Base-by-base conservation (phyloP, 2,797 vertebrate species). In the Siniperca obscura region DNA sequence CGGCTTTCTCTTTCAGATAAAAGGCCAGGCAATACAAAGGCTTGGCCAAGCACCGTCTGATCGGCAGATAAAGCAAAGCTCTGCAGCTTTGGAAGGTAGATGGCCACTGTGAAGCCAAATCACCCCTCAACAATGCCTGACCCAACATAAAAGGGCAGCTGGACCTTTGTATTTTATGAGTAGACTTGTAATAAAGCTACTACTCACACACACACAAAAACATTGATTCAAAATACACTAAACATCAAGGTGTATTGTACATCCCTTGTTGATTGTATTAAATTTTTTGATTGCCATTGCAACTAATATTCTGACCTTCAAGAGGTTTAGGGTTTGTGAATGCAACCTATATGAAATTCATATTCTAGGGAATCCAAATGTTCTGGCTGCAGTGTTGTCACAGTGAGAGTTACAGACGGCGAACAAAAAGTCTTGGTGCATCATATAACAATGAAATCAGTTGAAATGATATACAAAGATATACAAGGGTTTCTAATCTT, bases 11-110 rank as follows among this genome's bases (percentile, higher is more conserved):
- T 87, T 75, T 80, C 78, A 89, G 88, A 94, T 94, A 92, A 95
- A 93, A 94, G 93, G 86, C 86, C 87, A 78, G 74, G 44, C 86
- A 73, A 86, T 84, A 93, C 93, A 94, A 95, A 94, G 91, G 87
- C 91, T 88, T 82, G 91, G 90, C 91, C 85, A 19, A 84, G 86
- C 86, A 44, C 81, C 36, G 77, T 92, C 89, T 91, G 92, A 95
- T 94, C 90, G 60, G 19, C 82, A 91, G 94, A 94, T 95, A 94
- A 94, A 94, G 89, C 91, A 86, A 80, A 87, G 89, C 93, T 86
- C 87, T 90, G 88, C 89, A 86, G 91, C 89, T 91, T 90, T 92
- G 90, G 90, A 92, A 77, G 75, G 70, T 73, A 88, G 83, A 91
- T 74, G 74, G 74, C 70, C 75, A 77, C 86, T 72, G 88, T 87